Conservation (phyloP, 35 echinoderm and acorn worm genomes). For the Heliocidaris tuberculata region DNA sequence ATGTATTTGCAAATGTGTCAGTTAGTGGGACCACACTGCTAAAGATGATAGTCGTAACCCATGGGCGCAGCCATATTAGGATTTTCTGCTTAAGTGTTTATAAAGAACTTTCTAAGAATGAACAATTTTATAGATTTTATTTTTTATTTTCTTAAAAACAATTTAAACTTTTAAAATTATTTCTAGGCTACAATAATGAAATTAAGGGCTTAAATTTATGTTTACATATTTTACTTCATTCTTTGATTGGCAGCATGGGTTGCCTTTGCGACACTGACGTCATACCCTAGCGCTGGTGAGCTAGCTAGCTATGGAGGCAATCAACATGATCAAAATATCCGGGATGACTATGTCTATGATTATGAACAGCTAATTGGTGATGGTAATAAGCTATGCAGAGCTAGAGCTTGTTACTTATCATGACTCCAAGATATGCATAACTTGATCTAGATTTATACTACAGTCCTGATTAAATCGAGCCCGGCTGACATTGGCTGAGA, state of each 20-base stretch:
- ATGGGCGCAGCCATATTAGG: constrained; percentile 22
- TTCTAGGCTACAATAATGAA: not conserved
- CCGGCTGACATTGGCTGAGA: not conserved
- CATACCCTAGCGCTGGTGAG: constrained; percentile 45
- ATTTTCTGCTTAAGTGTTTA: not conserved
- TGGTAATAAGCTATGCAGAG: too few species aligned
- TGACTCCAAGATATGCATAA: not conserved
- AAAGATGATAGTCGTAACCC: not conserved
- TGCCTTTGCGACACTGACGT: constrained; percentile 67
- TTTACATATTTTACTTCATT: not conserved
- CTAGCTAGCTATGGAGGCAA: not conserved
- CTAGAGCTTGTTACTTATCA: too few species aligned
- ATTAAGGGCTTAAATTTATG: not conserved
- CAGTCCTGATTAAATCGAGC: not conserved
- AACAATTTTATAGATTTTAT: not conserved
- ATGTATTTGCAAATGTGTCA: not conserved
- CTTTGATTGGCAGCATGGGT: not conserved
- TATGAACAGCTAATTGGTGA: not conserved
- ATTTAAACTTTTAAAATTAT: not conserved
- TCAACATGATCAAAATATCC: not conserved
- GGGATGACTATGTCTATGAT: not conserved
- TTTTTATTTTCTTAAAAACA: not conserved
- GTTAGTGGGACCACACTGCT: not conserved
- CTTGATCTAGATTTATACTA: not conserved
- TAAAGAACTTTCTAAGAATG: not conserved